A percentile compares a stretch with the other conserved stretches of the same genome.
These are phyloP conservation scores for Dasyurus viverrinus DNA, from an alignment of 2,113 vertebrate species.

Conservation along the genomic window DNA sequence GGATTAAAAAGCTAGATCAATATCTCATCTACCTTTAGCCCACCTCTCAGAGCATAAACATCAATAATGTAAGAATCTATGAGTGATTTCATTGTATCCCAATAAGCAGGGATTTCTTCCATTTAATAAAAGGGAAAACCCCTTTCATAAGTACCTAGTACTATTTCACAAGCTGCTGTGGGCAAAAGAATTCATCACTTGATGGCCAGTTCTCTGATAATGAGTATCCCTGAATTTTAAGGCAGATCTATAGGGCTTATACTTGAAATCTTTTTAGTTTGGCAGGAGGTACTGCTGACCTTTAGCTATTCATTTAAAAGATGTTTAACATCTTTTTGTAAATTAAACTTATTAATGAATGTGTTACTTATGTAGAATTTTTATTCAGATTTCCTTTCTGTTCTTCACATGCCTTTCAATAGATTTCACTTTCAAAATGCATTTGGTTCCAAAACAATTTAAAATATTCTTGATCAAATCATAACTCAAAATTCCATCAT, in stretches of 20 bases:
- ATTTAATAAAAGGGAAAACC: not conserved
- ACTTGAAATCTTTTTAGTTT: not conserved
- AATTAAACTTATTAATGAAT: not conserved
- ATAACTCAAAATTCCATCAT: conserved; percentile 47
- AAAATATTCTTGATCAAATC: conserved; percentile 6
- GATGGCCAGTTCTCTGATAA: not conserved
- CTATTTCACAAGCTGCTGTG: not conserved
- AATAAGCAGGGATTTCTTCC: not conserved
- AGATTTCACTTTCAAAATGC: not conserved
- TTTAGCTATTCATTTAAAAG: not conserved
- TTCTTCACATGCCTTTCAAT: not conserved
- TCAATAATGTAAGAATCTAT: not conserved
- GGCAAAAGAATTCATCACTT: not conserved
- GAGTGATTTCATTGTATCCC: not conserved
- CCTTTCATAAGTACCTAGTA: not conserved
- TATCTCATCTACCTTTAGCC: not conserved
- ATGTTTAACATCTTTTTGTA: not conserved
- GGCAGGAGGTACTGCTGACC: not conserved
- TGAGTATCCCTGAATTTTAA: not conserved
- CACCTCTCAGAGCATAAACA: not conserved
- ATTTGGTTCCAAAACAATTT: not conserved
- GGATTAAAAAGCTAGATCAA: not conserved
- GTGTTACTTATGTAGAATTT: not conserved
- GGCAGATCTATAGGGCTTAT: not conserved
- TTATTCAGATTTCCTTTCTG: not conserved